These are phyloP conservation scores for Percopsis omiscomaycus DNA, from an alignment of 2,797 vertebrate genomes.

Conservation along the genomic window DNA sequence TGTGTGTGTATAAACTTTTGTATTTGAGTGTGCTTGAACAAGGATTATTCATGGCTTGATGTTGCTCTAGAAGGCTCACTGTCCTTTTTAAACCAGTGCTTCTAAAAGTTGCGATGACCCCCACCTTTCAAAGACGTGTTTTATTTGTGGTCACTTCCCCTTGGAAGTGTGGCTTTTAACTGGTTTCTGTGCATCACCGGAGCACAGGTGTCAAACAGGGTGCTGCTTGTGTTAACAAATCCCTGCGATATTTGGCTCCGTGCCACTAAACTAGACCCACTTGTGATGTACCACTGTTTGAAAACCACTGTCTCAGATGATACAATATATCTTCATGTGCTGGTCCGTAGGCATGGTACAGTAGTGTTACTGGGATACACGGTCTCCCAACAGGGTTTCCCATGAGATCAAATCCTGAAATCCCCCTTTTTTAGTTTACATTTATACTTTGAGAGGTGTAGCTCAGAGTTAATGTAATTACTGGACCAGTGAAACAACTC, in stretches of 20 bases:
- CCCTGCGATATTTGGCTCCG: no score
- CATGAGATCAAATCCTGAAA: constrained; percentile 11
- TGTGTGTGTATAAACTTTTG: constrained; percentile 14
- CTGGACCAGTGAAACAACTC: constrained; percentile 30
- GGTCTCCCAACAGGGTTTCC: background rate
- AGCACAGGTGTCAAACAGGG: no score
- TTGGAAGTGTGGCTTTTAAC: no score
- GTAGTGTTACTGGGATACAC: background rate
- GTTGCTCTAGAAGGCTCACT: background rate
- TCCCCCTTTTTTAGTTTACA: constrained; percentile 26
- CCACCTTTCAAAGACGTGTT: no score
- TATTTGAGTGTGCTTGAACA: constrained; percentile 14
- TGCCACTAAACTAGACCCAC: no score
- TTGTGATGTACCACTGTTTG: no score
- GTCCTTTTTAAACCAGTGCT: constrained; percentile 2
- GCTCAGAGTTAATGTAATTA: constrained; percentile 38
- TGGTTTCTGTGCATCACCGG: no score
- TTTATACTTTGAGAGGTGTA: constrained; percentile 37
- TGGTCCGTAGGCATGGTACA: background rate
- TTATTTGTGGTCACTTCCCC: no score
- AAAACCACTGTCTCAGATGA: background rate
- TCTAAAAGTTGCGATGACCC: no score
- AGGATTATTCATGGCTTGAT: constrained; percentile 18
- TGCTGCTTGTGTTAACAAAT: no score
- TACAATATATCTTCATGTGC: background rate